A percentile compares a stretch with the other conserved stretches of the same genome.
phyloP scores from a whole-genome alignment of 2,113 vertebrate species.

The Hydrolagus affinis region DNA sequence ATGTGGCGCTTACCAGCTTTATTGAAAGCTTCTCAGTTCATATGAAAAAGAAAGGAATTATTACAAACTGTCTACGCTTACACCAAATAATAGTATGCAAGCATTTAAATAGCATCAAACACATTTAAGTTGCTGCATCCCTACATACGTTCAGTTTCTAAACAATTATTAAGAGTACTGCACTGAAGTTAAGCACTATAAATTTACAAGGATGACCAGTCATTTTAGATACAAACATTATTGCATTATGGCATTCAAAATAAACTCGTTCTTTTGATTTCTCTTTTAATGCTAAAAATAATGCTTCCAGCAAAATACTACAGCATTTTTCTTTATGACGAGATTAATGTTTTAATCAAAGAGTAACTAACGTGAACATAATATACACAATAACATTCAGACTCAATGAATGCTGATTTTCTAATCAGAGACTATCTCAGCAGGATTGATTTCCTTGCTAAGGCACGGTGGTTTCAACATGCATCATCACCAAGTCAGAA shows the following conservation, averaged over 20 bases:
- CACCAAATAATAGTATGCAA: not conserved
- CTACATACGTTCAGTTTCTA: not conserved
- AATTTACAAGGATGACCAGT: not conserved
- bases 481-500: too few species aligned
- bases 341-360: not conserved
- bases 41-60: slow-evolving; percentile 70
- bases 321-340: too few species aligned
- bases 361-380: not conserved
- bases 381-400: not conserved
- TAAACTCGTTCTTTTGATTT: not conserved
- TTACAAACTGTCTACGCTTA: slow-evolving; percentile 6
- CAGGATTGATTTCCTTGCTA: not conserved
- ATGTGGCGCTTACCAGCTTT: slow-evolving; percentile 77
- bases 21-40: slow-evolving; percentile 83
- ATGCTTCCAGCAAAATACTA: not conserved
- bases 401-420: not conserved
- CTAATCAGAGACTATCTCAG: not conserved
- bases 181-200: not conserved
- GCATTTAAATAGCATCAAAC: not conserved
- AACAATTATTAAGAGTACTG: not conserved
- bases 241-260: not conserved
- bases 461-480: not conserved
- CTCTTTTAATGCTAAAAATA: not conserved
- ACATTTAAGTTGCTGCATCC: slow-evolving; percentile 28
- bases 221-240: not conserved